Percentiles rank a stretch among this genome's conserved stretches.
Conservation (phyloP, 2,113 vertebrate species). For the Bostrychus sinensis region DNA sequence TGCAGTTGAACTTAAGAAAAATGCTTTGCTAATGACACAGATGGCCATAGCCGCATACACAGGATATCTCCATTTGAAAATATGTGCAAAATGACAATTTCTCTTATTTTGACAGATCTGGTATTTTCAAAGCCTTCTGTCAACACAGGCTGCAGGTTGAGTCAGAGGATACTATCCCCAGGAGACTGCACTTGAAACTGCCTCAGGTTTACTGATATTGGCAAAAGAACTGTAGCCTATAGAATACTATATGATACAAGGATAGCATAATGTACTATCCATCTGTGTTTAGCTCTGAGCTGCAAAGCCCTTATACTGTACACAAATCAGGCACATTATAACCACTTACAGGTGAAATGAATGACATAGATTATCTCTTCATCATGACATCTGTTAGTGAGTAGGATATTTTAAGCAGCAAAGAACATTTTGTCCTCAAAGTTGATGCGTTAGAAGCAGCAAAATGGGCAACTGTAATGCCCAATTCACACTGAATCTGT, state of each 20-base stretch:
- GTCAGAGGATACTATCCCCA: not conserved
- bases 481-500: no score
- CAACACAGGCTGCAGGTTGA: not conserved
- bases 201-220: constrained; percentile 7
- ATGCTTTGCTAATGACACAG: constrained; percentile 3
- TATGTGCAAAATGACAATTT: constrained; percentile 1
- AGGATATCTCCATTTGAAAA: not conserved
- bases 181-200: constrained; percentile 13
- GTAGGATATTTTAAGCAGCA: no score
- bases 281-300: no score
- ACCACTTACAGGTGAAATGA: no score
- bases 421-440: no score
- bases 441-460: no score
- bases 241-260: not conserved
- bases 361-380: no score
- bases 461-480: no score
- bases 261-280: not conserved
- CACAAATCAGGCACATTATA: no score
- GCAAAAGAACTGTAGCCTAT: constrained; percentile 1
- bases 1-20: not conserved
- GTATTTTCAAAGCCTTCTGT: constrained; percentile 2
- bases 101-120: constrained; percentile 6
- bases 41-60: constrained; percentile 1
- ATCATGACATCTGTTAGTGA: no score
- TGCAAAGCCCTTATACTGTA: no score